Evolutionary conservation across 1,140 invertebrate genomes (phyloP), one percentile per base, ranked within the genome.

Genomic region (Formica selysi): DNA sequence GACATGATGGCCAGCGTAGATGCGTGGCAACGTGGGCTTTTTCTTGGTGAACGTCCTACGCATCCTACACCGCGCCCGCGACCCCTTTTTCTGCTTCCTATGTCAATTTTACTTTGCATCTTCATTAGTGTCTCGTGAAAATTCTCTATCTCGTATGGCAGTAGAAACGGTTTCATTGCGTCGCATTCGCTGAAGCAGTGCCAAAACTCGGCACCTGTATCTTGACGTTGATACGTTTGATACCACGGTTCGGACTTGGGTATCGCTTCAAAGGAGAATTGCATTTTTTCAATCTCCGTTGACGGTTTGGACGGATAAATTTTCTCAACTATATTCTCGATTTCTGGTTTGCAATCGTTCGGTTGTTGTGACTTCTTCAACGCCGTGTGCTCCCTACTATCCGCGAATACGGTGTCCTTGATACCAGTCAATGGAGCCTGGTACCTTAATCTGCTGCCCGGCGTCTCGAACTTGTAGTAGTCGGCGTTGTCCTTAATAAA

Each of bases 21-120:
- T 0, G 98, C 97, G 91, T 98, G 98, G 92, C 98, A 98, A 41
- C 98, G 94, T 0, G 98, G 98, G 3, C 97, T 98, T 91, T 98
- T 98, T n/a, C 98, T 94, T 0, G 97, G 97, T 84, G 97, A 97
- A 85, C 96, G 95, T 73, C 96, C 95, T 10, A 93, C 80, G 32
- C 89, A 88, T 32, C 89, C 92, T 5, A 80, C 36, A 76, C 92
- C 76, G 74, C 93, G 86, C 86, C 93, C 83, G 54, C 94, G 88
- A 85, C 93, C 89, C 85, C 92, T 91, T 86, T 91, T 91, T 86
- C 88, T 88, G n/a, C 93, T 91, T 62, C 86, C 81, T 0, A 2
- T 0, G 48, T 94, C 91, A 6, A 90, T 19, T 80, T 89, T 91
- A 3, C 83, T 91, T 29, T 91, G 88, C 29, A 90, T 67, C 32